Base-by-base conservation (phyloP, 2,797 vertebrate species). In the Lindbergichthys nudifrons region DNA sequence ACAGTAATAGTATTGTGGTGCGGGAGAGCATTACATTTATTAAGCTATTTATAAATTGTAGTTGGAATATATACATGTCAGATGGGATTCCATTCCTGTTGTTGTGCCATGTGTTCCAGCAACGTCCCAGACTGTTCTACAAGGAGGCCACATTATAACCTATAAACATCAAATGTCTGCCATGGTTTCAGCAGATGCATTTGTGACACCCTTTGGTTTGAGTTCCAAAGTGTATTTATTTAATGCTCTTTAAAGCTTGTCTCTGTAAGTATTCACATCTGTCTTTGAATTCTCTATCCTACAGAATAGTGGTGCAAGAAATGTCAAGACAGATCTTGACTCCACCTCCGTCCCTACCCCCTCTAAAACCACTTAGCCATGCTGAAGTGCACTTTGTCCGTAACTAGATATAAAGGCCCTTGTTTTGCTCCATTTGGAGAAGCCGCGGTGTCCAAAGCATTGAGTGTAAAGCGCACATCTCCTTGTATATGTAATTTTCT, bases 211-310 rank as follows among this genome's bases (percentile, higher is more conserved):
- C 82, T 88, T 90, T 90, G 85, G 87, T 90, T 89, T 84, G 84
- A 90, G 87, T 90, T 77, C 87, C 88, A 92, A 94, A 94, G 83
- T 92, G 90, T 92, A 94, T 94, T 94, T 92, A 87, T 93, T 94
- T 94, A 93, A 93, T 94, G 90, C 92, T 93, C 91, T 95, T 94
- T 95, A 94, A 92, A 92, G 89, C 93, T 92, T 93, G 94, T 94
- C 91, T 93, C 86, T 80, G 80, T 64, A 70, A 70, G 89, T 94
- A 75, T 90, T 87, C 83, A 41, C 86, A 88, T 91, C 90, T 93
- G 92, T 92, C 93, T 89, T 80, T 68, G 91, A 75, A 80, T 89
- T 89, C 86, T 89, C 87, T 76, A 32, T 92, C 87, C 84, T 63
- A 57, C 87, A 77, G 88, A 91, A 85, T 66, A 30, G 68, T 19